phyloP scores from a whole-genome alignment of 2,888 invertebrate genomes.

The Tetrapedia diversipes region DNA sequence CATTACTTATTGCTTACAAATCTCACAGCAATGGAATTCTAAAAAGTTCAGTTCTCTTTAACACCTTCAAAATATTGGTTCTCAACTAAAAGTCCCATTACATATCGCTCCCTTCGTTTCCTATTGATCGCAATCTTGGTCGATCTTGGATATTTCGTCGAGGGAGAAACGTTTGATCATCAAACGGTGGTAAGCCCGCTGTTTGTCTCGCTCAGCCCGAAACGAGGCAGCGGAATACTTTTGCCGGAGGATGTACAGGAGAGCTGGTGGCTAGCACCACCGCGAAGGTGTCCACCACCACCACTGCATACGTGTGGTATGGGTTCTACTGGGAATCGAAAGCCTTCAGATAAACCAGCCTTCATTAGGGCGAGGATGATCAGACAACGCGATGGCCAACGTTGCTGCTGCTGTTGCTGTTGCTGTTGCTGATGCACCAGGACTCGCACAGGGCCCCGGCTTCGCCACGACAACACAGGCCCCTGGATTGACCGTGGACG shows the following conservation, averaged over 20 bases:
- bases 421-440: constrained; percentile 65
- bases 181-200: constrained; percentile 1
- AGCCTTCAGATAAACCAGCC: constrained; percentile 82
- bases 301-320: constrained; percentile 79
- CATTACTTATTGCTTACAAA: too few relatives aligned
- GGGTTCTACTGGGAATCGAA: constrained; percentile 83
- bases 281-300: constrained; percentile 81
- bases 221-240: constrained; percentile 70
- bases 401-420: constrained; percentile 66
- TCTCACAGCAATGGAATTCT: too few relatives aligned
- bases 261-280: constrained; percentile 78
- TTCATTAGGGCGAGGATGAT: constrained; percentile 83
- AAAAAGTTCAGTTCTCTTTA: too few relatives aligned
- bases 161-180: constrained; percentile 11
- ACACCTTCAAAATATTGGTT: too few relatives aligned
- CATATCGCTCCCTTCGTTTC: constrained; percentile 21
- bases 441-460: constrained; percentile 47
- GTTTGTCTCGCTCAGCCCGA: constrained; percentile 11
- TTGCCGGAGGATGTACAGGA: constrained; percentile 81
- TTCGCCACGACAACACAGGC: constrained; percentile 68
- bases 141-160: constrained; percentile 20
- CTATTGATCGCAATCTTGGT: neutral
- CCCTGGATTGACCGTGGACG: constrained; percentile 74
- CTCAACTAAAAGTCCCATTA: too few relatives aligned
- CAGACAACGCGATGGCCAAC: constrained; percentile 82